Base-by-base conservation (phyloP, 2,113 vertebrate species). In the Fulica atra region DNA sequence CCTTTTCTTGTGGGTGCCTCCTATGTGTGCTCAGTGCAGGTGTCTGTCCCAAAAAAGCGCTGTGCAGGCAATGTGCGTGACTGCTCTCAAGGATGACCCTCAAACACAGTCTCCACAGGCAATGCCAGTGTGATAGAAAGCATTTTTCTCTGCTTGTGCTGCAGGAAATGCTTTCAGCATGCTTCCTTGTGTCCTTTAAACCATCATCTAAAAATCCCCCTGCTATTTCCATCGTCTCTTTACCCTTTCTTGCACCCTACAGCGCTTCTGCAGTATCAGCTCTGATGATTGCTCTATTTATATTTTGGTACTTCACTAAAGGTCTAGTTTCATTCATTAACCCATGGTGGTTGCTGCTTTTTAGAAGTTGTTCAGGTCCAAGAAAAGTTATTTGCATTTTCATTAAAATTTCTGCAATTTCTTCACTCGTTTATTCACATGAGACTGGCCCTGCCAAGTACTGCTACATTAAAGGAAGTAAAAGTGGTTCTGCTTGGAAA, bases 401-500 rank as follows among this genome's bases (percentile, higher is more conserved):
- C 50, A 51, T 51, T 16, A 59, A 77, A 53, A 23, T 76, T 16
- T 68, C 42, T 64, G 42, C 6, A 38, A 50, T 46, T 28, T 48
- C 54, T 95, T 78, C 31, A 64, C 11, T 81, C 4, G 2, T 16
- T 90, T 70, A 57, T 60, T 77, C 80, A 29, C 6, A 25, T 42
- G 68, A 93, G 35, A 40, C 35, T 44, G 60, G 12, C 33, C 51
- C 35, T 81, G 56, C 7, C 72, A 92, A 88, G 88, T 66, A 54
- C 2, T 72, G 31, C 65, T 70, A 35, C 18, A 40, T 33, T 74
- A 71, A 79, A 89, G 38, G 53, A 86, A 92, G 33, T 42, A 88
- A 60, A 89, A 92, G 23, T 40, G 28, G 9, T 60, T 93, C 65
- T 54, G 57, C 25, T 88, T 92, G 80, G 77, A 95, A 94, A 74